Percentiles rank a stretch among this genome's conserved stretches.
These are phyloP conservation scores for Hirtodrosophila alboralis DNA, from an alignment of 2,888 invertebrate genomes.

Conservation along the genomic window DNA sequence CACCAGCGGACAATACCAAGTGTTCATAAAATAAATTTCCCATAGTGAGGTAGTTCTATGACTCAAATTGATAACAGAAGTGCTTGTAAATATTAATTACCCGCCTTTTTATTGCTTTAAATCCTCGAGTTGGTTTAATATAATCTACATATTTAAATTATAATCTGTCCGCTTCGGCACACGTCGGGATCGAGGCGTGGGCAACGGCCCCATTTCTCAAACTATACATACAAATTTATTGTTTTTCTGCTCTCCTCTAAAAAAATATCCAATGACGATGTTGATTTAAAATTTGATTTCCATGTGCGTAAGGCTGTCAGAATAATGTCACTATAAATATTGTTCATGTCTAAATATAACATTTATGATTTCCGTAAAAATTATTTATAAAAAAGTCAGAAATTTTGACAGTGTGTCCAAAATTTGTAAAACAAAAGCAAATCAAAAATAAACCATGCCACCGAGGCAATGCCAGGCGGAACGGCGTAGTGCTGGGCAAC, in stretches of 20 bases:
- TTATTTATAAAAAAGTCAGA: slow-evolving; percentile 58
- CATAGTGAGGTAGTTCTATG: slow-evolving; percentile 1
- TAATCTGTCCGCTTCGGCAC: slow-evolving; percentile 24
- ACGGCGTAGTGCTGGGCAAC: neutral
- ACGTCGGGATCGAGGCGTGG: slow-evolving; percentile 2
- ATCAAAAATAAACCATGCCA: slow-evolving; percentile 25
- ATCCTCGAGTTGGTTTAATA: slow-evolving; percentile 9
- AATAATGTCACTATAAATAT: slow-evolving; percentile 68
- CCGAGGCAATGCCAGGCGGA: neutral
- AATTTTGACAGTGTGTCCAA: slow-evolving; percentile 54
- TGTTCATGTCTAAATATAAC: slow-evolving; percentile 66
- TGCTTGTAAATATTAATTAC: slow-evolving; percentile 14
- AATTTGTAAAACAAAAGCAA: slow-evolving; percentile 38
- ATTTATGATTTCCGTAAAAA: slow-evolving; percentile 63
- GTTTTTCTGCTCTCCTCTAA: neutral
- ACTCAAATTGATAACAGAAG: neutral
- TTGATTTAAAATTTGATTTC: slow-evolving; percentile 34
- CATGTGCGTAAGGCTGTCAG: slow-evolving; percentile 41
- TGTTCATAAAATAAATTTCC: slow-evolving; percentile 13
- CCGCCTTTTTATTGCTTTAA: slow-evolving; percentile 16
- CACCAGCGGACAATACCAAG: slow-evolving; percentile 34
- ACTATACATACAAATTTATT: neutral
- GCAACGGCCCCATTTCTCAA: neutral
- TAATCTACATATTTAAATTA: slow-evolving; percentile 34
- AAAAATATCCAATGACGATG: slow-evolving; percentile 15